Evolutionary conservation across 2,113 vertebrate species (phyloP), one percentile per base, ranked within the genome.

Genomic region (Zosterops pallidus): DNA sequence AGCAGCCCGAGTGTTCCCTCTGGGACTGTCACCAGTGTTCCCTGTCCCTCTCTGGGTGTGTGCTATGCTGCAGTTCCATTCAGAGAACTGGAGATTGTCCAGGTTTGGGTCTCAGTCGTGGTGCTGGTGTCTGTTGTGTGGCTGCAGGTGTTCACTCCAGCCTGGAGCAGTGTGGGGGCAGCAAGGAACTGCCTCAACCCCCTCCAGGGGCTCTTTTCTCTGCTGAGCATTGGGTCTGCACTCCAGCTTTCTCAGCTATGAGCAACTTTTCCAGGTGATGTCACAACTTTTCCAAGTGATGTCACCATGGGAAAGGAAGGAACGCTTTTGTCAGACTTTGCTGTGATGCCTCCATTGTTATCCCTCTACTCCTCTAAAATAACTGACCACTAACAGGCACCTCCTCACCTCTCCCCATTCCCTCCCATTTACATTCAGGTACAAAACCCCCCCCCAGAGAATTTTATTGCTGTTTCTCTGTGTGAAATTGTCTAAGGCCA

Each of bases 401-500:
- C 68, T 50, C 41, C 33, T 59, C 57, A 2, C 50, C 68, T 59
- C 42, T 44, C 19, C 35, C 42, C 14, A 19, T 60, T 18, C 28
- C 28, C 23, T 31, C 79, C 56, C 31, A 3, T 9, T 59, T 31
- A 2, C 12, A 5, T 71, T 87, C 80, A 91, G 94, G 53, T 79
- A 41, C 31, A 9, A 29, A 59, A 42, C 39, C 1, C 47, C 15
- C 47, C 15, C 3, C 16, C 14, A 37, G 37, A 68, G 28, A 56
- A 91, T 90, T 96, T 49, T 6, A 72, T 19, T 94, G 93, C 76
- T 95, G 94, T 63, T 95, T 57, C 50, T 49, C 2, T 56, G 57
- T 28, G 35, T 28, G 25, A 23, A 12, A 2, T 19, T 37, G 29
- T 46, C 69, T 11, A 6, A 69, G n/a, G n/a, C 37, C 37, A 64